phyloP scores from a whole-genome alignment of 1,140 invertebrate species.

The Helicoverpa zea region DNA sequence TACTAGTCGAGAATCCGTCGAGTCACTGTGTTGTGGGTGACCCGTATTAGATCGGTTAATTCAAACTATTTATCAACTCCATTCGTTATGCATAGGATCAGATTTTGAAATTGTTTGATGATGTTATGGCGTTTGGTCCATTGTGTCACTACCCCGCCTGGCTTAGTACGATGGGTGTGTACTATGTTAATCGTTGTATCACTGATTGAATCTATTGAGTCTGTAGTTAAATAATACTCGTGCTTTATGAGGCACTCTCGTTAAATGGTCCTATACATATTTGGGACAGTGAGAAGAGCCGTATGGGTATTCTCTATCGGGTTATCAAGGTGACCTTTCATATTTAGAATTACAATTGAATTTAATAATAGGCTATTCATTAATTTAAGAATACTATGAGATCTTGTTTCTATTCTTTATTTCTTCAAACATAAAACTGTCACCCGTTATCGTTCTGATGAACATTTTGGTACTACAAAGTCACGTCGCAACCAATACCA shows the following conservation, averaged over 20 bases:
- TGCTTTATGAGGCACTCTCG: conserved; percentile 64
- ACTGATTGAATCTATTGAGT: conserved; percentile 78
- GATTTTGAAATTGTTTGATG: conserved; percentile 86
- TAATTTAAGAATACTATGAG: too few species aligned
- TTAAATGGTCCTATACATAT: conserved; percentile 43
- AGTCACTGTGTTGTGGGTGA: conserved; percentile 83
- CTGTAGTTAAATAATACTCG: conserved; percentile 64
- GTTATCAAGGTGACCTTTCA: conserved; percentile 17
- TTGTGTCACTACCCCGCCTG: conserved; percentile 72
- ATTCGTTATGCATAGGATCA: conserved; percentile 86
- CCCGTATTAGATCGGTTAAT: conserved; percentile 87
- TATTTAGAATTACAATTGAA: neutral
- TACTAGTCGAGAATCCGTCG: conserved; percentile 77
- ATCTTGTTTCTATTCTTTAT: neutral
- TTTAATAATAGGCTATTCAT: neutral
- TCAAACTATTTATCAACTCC: conserved; percentile 86
- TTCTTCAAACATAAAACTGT: neutral
- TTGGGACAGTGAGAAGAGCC: conserved; percentile 18
- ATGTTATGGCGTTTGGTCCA: conserved; percentile 81
- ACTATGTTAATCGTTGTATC: conserved; percentile 78
- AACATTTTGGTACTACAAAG: neutral
- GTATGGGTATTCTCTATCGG: neutral
- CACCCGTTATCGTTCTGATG: neutral
- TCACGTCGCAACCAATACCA: neutral
- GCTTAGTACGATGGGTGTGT: conserved; percentile 84